These are phyloP conservation scores for Melitaea cinxia DNA, from an alignment of 1,140 invertebrate genomes.

Conservation along the genomic window DNA sequence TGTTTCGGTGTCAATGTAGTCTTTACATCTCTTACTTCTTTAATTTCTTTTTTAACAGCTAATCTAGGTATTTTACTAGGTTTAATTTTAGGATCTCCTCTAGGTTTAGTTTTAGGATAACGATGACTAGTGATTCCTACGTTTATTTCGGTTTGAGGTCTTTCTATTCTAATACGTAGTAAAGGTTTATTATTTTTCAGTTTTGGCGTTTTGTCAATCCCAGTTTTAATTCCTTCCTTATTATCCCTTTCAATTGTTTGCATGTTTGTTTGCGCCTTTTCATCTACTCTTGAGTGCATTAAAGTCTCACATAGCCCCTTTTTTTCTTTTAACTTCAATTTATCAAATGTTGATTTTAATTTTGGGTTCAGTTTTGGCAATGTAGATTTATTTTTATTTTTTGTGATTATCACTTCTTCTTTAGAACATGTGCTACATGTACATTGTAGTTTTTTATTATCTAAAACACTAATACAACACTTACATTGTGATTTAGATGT, in stretches of 20 bases:
- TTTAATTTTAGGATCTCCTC: constrained; percentile 35
- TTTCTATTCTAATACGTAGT: constrained; percentile 50
- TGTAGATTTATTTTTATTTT: background rate
- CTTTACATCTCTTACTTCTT: background rate
- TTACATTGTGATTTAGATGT: background rate
- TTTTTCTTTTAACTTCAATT: constrained; percentile 4
- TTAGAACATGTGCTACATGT: background rate
- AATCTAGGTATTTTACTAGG: constrained; percentile 58
- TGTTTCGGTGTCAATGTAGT: background rate
- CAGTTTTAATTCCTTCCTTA: background rate
- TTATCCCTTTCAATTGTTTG: background rate
- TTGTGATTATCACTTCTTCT: background rate
- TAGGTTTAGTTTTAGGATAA: constrained; percentile 36
- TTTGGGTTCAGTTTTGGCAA: background rate
- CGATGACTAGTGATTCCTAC: constrained; percentile 38
- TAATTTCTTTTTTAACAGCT: constrained; percentile 18
- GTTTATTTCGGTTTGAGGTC: constrained; percentile 42
- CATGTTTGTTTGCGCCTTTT: background rate
- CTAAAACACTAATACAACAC: background rate
- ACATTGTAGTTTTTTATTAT: background rate
- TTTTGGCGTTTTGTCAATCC: background rate
- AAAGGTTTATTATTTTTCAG: constrained; percentile 20
- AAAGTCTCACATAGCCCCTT: constrained; percentile 1
- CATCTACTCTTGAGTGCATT: background rate
- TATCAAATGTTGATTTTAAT: constrained; percentile 3